These are phyloP conservation scores for Heterodera filipjevi DNA, from an alignment of 2,888 invertebrate species.

Conservation along the genomic window DNA sequence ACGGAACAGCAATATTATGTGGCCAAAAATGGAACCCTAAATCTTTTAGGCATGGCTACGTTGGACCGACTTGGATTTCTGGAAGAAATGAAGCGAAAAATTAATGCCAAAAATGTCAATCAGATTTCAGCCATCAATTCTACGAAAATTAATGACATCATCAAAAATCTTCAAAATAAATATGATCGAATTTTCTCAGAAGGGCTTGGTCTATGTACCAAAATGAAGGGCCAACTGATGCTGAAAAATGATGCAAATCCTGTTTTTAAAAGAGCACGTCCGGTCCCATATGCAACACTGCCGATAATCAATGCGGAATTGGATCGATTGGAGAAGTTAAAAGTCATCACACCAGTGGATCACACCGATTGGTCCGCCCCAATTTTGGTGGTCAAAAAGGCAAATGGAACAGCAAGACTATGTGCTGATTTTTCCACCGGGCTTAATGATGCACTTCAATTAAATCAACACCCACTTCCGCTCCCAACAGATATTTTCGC, in stretches of 20 bases:
- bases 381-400: too few relatives aligned
- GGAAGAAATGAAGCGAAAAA: not conserved
- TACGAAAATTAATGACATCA: not conserved
- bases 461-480: slow-evolving; percentile 46
- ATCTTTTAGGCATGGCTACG: not conserved
- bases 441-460: slow-evolving; percentile 43
- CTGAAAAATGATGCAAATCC: slow-evolving; percentile 8
- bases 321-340: slow-evolving; percentile 35
- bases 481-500: too few relatives aligned
- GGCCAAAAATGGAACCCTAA: not conserved
- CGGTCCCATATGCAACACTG: not conserved
- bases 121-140: not conserved
- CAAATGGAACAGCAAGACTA: too few relatives aligned
- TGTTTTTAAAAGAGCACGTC: not conserved
- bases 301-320: slow-evolving; percentile 34
- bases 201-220: slow-evolving; percentile 10
- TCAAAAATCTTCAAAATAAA: not conserved
- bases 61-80: not conserved
- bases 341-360: too few relatives aligned
- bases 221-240: too few relatives aligned
- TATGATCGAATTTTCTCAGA: slow-evolving; percentile 1
- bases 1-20: not conserved
- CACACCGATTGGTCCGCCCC: slow-evolving; percentile 46
- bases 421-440: slow-evolving; percentile 51
- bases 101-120: not conserved